Conservation (phyloP, 2,888 invertebrate genomes). For the Folsomia candida region DNA sequence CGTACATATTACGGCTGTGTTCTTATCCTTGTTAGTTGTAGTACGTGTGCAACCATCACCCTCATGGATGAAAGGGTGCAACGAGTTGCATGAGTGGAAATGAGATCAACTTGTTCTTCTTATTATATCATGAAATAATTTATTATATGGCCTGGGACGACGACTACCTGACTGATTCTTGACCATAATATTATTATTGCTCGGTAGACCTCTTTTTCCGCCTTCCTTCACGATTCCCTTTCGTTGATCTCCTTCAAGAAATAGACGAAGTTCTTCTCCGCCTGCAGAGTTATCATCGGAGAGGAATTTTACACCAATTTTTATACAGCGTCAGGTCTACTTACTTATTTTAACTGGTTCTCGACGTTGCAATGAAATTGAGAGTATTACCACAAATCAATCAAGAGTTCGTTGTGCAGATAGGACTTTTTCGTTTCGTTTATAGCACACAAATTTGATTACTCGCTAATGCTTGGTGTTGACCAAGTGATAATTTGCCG, state of each 20-base stretch:
- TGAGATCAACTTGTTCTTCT: background rate
- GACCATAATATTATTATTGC: background rate
- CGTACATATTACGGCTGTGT: no score
- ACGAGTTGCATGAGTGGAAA: background rate
- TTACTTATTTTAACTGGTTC: background rate
- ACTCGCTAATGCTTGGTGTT: no score
- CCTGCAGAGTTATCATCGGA: background rate
- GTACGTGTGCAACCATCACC: background rate
- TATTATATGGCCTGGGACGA: no score
- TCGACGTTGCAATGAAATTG: no score
- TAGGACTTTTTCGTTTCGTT: no score
- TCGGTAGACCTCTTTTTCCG: background rate
- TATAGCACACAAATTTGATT: no score
- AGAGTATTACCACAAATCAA: no score
- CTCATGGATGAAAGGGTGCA: background rate
- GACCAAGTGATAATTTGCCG: no score
- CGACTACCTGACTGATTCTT: background rate
- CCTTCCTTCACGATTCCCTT: background rate
- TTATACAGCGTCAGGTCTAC: no score
- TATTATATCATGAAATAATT: no score
- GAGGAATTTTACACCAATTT: background rate
- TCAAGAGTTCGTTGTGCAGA: no score
- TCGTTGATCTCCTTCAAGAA: background rate
- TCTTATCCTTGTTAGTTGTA: no score
- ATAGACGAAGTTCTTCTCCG: background rate